Evolutionary conservation across 2,113 vertebrate genomes (phyloP).

Genomic region (Pungitius pungitius): DNA sequence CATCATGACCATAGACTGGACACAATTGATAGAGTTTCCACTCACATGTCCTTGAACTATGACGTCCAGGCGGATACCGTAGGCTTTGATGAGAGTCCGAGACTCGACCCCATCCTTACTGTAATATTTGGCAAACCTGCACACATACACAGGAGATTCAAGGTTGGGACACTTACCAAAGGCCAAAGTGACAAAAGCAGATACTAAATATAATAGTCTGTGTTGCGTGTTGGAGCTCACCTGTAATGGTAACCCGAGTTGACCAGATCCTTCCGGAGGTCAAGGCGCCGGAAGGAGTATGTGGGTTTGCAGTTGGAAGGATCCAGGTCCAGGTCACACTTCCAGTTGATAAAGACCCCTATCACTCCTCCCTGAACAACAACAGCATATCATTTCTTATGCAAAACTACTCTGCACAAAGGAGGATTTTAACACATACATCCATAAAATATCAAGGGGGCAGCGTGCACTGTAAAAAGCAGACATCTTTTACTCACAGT

Average conservation of each 20-base stretch:
- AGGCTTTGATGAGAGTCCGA: slow-evolving; percentile 88
- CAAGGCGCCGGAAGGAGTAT: slow-evolving; percentile 87
- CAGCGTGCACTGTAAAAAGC: neutral
- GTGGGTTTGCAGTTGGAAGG: slow-evolving; percentile 81
- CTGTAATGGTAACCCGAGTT: slow-evolving; percentile 86
- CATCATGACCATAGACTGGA: neutral
- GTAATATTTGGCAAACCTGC: slow-evolving; percentile 89
- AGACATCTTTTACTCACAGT: slow-evolving; percentile 71
- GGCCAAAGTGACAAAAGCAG: neutral
- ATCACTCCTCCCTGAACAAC: slow-evolving; percentile 85
- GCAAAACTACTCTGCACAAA: neutral
- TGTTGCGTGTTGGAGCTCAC: slow-evolving; percentile 50
- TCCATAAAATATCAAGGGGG: neutral
- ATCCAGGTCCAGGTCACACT: slow-evolving; percentile 86
- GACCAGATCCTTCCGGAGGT: slow-evolving; percentile 76
- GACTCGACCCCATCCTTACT: slow-evolving; percentile 76
- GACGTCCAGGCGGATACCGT: slow-evolving; percentile 89
- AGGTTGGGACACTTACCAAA: neutral
- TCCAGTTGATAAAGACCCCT: slow-evolving; percentile 86
- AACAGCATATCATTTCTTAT: neutral
- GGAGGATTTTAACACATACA: neutral
- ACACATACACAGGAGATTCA: neutral
- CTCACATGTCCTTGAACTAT: slow-evolving; percentile 90
- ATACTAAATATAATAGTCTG: neutral
- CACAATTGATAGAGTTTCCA: neutral